Evolutionary conservation across 2,888 invertebrate species (phyloP), one percentile per base, ranked within the genome.

Genomic region (Sepioteuthis lessoniana): DNA sequence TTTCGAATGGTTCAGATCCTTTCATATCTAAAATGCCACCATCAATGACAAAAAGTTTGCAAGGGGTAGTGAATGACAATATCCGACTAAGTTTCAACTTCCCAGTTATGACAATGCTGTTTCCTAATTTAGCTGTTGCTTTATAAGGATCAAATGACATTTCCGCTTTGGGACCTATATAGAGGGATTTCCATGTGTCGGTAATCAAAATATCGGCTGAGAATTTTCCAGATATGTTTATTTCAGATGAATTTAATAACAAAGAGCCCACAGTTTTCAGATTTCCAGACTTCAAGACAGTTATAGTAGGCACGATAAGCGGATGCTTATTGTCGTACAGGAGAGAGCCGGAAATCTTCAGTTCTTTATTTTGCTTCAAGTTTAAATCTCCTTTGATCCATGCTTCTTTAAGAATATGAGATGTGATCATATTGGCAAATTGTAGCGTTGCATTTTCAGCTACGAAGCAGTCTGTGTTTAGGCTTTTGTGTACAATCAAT

Each of bases 31-130:
- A 76, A 10, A 55, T 50, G 28, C 95, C 95, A 7, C 93, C 94
- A 42, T 95, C 95, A 10, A 95, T 92, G 13, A 93, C n/a, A 46
- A 95, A 95, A 21, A 93, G n/a, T 35, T 94, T 94, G 93, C 96
- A 96, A 19, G 95, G 95, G 13, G 94, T 94, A 60, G 76, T 90
- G 76, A 96, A 94, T 16, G 95, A 95, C 19, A 96, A 90, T n/a
- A 94, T 94, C 55, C 94, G 94, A 21, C 76, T 94, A 28, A 96
- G 94, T n/a, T 94, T 94, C 7, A 96, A 94, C 25, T 93, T 50
- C 13, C 96, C 96, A 0, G 94, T 91, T 21, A 96, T 95, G 37
- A 94, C 91, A 28, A 95, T 94, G 10, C 90, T 94, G 46, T 94
- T 90, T 16, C 96, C 96, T 5, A 96, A 47, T 94, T 95, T 94